Conservation (phyloP, 2,888 invertebrate genomes). For the Athalia rosae region DNA sequence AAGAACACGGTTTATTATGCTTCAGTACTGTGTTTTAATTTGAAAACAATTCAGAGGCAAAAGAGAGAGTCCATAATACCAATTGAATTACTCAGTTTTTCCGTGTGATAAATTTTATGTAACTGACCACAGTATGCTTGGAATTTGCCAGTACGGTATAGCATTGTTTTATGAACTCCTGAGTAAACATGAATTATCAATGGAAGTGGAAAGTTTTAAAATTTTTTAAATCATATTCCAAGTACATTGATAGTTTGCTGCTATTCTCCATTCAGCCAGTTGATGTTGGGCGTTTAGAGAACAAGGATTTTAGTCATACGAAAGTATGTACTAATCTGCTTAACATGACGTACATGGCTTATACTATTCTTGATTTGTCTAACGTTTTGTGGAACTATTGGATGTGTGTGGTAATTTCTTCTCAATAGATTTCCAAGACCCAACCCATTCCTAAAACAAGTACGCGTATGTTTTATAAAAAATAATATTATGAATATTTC, state of each 20-base stretch:
- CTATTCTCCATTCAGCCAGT: neutral
- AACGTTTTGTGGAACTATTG: slow-evolving; percentile 76
- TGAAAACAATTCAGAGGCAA: too few relatives aligned
- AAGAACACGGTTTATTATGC: too few relatives aligned
- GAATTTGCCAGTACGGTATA: neutral
- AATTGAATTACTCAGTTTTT: neutral
- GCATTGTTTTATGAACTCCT: neutral
- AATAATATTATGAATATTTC: slow-evolving; percentile 10
- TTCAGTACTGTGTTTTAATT: too few relatives aligned
- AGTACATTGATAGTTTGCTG: neutral
- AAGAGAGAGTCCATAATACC: too few relatives aligned
- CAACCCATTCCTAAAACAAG: slow-evolving; percentile 57
- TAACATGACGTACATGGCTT: neutral
- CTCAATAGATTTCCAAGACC: slow-evolving; percentile 56
- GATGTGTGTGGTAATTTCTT: slow-evolving; percentile 59
- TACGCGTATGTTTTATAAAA: slow-evolving; percentile 28
- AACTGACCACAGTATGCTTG: neutral
- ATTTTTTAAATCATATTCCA: neutral
- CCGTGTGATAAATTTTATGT: neutral
- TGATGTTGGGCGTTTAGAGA: neutral
- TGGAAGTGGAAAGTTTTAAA: neutral
- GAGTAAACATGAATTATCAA: neutral
- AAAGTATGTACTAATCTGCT: neutral
- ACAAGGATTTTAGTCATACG: slow-evolving; percentile 14
- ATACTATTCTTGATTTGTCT: slow-evolving; percentile 1